Evolutionary conservation across 2,113 vertebrate species (phyloP).

Genomic region (Myrmecobius fasciatus): DNA sequence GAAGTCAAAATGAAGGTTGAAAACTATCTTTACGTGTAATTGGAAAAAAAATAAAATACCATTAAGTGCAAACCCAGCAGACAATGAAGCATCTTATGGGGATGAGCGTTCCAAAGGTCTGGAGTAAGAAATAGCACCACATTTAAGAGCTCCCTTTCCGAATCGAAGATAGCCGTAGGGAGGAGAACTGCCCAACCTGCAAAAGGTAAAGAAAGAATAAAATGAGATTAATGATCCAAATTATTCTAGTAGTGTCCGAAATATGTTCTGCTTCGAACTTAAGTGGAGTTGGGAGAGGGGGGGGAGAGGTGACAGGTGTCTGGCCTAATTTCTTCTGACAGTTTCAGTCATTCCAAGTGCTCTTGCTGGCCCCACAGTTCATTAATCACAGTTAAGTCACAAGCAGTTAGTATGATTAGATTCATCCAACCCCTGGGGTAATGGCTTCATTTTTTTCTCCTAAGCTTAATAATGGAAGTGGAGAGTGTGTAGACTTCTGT

Average conservation of each 20-base stretch:
- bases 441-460: constrained; percentile 32
- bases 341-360: constrained; percentile 14
- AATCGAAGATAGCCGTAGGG: constrained; percentile 18
- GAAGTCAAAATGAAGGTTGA: too few relatives aligned
- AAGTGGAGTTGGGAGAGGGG: constrained; percentile 23
- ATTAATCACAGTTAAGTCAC: constrained; percentile 40
- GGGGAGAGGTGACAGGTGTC: constrained; percentile 45
- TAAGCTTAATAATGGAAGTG: constrained; percentile 20
- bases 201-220: constrained; percentile 47
- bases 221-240: constrained; percentile 50
- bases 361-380: constrained; percentile 54
- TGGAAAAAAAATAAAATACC: too few relatives aligned
- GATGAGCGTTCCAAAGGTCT: constrained; percentile 45
- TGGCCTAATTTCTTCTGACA: constrained; percentile 56
- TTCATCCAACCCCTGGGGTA: constrained; percentile 50
- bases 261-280: constrained; percentile 17
- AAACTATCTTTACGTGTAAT: too few relatives aligned
- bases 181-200: constrained; percentile 2
- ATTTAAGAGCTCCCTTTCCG: constrained; percentile 52
- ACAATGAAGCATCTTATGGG: constrained; percentile 55
- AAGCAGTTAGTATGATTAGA: constrained; percentile 61
- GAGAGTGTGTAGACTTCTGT: constrained; percentile 12
- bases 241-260: constrained; percentile 48
- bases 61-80: too few relatives aligned
- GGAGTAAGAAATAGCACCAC: constrained; percentile 46